Conservation (phyloP, 1,140 invertebrate genomes). For the Hormaphis cornu region DNA sequence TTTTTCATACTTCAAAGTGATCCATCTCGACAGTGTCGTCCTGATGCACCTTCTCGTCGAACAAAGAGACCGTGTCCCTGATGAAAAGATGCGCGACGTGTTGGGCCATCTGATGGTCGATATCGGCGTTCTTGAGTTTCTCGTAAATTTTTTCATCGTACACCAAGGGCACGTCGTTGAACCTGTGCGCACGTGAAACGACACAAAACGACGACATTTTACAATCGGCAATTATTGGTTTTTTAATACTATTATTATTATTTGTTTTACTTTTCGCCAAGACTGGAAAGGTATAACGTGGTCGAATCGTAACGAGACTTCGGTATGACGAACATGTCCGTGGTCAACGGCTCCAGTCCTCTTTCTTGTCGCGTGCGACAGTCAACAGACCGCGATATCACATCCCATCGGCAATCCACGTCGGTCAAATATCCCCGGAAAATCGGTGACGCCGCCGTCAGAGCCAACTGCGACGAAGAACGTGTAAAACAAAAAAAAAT, state of each 20-base stretch:
- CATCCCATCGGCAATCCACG: constrained; percentile 93
- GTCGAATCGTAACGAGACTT: constrained; percentile 98
- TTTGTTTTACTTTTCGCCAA: constrained; percentile 59
- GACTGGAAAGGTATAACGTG: constrained; percentile 87
- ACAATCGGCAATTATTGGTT: too few relatives aligned
- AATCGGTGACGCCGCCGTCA: constrained; percentile 92
- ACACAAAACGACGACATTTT: constrained; percentile 16
- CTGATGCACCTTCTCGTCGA: constrained; percentile 91
- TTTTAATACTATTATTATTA: too few relatives aligned
- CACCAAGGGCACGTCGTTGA: constrained; percentile 83
- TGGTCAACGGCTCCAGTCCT: constrained; percentile 64
- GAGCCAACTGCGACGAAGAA: constrained; percentile 59
- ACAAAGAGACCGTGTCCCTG: constrained; percentile 90
- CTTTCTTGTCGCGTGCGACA: constrained; percentile 90
- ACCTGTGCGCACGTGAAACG: constrained; percentile 47
- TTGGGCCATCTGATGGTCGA: constrained; percentile 81
- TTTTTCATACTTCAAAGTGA: constrained; percentile 95
- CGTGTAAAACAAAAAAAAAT: not conserved
- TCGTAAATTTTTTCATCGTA: constrained; percentile 78
- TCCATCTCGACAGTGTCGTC: constrained; percentile 90
- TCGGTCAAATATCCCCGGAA: constrained; percentile 89
- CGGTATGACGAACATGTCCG: constrained; percentile 74
- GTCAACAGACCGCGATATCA: constrained; percentile 84
- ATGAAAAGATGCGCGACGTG: constrained; percentile 99
- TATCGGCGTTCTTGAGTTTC: constrained; percentile 71